These are phyloP conservation scores for Chelonoidis abingdonii DNA, from an alignment of 2,113 vertebrate species.

Conservation along the genomic window DNA sequence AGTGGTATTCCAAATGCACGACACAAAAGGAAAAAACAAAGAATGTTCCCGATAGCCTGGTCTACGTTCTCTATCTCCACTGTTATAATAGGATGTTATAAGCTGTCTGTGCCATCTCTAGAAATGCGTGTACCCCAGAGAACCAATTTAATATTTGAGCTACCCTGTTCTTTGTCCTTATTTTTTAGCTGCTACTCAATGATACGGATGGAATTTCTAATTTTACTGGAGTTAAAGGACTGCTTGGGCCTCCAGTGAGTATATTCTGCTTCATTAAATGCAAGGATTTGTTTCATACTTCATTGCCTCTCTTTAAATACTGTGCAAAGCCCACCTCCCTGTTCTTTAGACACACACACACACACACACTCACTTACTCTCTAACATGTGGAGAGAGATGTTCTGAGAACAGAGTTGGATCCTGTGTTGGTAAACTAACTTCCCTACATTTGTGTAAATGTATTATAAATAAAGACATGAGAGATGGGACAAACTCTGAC, in stretches of 20 bases:
- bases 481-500: not conserved
- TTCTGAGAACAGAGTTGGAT: not conserved
- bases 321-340: not conserved
- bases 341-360: not conserved
- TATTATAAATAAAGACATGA: not conserved
- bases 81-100: not conserved
- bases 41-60: not conserved
- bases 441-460: not conserved
- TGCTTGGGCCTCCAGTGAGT: conserved; percentile 84
- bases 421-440: not conserved
- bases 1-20: not conserved
- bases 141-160: not conserved
- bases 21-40: not conserved
- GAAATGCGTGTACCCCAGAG: not conserved
- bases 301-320: not conserved
- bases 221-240: conserved; percentile 83
- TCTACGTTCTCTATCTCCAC: not conserved
- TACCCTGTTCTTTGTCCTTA: not conserved
- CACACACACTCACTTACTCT: too few species aligned
- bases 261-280: conserved; percentile 9
- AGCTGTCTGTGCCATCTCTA: not conserved
- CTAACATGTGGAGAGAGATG: not conserved
- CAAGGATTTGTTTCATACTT: not conserved
- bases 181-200: conserved; percentile 86
- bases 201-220: conserved; percentile 85